Percentiles rank a stretch among this genome's conserved stretches.
phyloP scores from a whole-genome alignment of 1,140 invertebrate species.

The Drosophila auraria region DNA sequence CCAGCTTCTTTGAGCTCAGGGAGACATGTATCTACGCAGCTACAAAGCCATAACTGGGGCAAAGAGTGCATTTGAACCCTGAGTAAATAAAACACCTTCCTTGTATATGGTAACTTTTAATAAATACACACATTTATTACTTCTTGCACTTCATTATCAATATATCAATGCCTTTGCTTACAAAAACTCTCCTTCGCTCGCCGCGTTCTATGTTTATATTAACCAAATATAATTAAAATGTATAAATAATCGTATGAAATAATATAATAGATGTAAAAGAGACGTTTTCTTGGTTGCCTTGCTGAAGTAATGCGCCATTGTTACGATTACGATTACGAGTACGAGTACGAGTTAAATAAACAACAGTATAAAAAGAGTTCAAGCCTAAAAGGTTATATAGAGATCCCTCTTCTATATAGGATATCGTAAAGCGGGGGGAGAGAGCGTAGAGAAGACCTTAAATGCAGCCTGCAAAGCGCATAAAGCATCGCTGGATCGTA shows the following conservation, averaged over 20 bases:
- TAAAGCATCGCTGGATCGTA: constrained; percentile 37
- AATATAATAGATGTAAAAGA: constrained; percentile 51
- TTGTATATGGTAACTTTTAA: constrained; percentile 71
- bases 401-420: constrained; percentile 11
- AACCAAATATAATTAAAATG: constrained; percentile 61
- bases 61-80: no score
- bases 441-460: constrained; percentile 29
- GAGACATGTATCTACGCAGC: no score
- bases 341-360: constrained; percentile 60
- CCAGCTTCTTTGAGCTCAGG: no score
- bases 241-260: constrained; percentile 62
- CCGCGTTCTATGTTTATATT: constrained; percentile 32
- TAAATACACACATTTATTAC: constrained; percentile 83
- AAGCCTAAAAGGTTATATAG: constrained; percentile 51
- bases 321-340: constrained; percentile 35
- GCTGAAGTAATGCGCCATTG: constrained; percentile 62
- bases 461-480: constrained; percentile 48
- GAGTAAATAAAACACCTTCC: background rate
- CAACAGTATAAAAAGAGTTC: constrained; percentile 68
- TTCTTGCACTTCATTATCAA: constrained; percentile 74
- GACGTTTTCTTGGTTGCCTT: constrained; percentile 61
- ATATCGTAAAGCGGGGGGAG: constrained; percentile 32
- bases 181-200: constrained; percentile 56
- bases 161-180: constrained; percentile 72
- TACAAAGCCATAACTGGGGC: no score